Evolutionary conservation across 2,888 invertebrate species (phyloP).

Genomic region (Galerucella calmariensis): DNA sequence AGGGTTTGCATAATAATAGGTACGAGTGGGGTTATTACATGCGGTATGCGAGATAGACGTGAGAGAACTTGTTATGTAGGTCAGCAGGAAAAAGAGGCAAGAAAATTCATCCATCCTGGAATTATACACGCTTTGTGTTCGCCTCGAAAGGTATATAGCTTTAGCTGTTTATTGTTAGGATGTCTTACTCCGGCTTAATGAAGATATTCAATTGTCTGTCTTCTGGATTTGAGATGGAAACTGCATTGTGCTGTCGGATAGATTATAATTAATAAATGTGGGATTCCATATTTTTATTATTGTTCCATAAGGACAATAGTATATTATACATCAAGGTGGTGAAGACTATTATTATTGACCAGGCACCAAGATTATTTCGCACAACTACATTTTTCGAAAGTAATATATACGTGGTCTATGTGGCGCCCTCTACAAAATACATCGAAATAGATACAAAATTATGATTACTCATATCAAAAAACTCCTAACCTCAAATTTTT

Average conservation of each 20-base stretch:
- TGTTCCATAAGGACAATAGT: no score
- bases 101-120: conserved; percentile 7
- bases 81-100: conserved; percentile 24
- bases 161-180: conserved; percentile 14
- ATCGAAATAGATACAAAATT: no score
- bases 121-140: conserved; percentile 8
- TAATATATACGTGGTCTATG: no score
- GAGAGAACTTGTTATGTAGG: conserved; percentile 33
- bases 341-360: no score
- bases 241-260: neutral
- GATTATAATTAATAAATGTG: neutral
- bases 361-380: no score
- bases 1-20: conserved; percentile 31
- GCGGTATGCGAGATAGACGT: conserved; percentile 20
- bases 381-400: no score
- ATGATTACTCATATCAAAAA: no score
- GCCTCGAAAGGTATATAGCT: neutral
- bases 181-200: conserved; percentile 1
- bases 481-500: no score
- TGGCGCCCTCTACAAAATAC: no score
- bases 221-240: neutral
- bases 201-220: conserved; percentile 5
- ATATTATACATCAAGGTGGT: no score
- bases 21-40: conserved; percentile 11
- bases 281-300: no score